Percentiles rank a stretch among this genome's conserved stretches.
phyloP scores from a whole-genome alignment of 2,888 invertebrate genomes.

The Mystacides longicornis region DNA sequence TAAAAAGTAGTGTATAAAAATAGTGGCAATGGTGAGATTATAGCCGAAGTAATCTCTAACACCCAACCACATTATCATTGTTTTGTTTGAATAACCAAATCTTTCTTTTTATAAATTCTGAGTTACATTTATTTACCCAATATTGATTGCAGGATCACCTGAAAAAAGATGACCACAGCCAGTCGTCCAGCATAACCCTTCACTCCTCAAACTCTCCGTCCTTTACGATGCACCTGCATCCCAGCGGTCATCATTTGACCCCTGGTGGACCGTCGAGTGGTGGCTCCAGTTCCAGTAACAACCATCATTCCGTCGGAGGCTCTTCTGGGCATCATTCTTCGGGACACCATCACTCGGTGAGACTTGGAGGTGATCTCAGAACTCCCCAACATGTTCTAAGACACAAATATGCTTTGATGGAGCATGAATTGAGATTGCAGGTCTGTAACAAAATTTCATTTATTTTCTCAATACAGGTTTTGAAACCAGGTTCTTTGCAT shows the following conservation, averaged over 20 bases:
- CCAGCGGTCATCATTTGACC: constrained; percentile 1
- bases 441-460: no score
- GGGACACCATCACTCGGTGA: constrained; percentile 34
- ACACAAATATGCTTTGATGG: constrained; percentile 46
- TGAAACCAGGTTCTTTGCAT: no score
- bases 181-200: constrained; percentile 16
- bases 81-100: no score
- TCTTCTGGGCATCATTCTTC: neutral
- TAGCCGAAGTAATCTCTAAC: no score
- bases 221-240: constrained; percentile 18
- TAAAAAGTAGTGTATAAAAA: no score
- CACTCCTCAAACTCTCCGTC: constrained; percentile 17
- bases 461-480: no score
- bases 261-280: neutral
- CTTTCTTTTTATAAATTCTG: no score
- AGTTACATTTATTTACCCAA: neutral
- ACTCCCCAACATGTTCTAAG: constrained; percentile 30
- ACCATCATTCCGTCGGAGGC: no score
- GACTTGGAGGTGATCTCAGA: neutral
- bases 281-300: neutral
- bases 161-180: constrained; percentile 12
- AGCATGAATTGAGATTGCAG: constrained; percentile 45
- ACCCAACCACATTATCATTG: no score
- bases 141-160: constrained; percentile 8
- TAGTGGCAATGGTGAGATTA: no score